Evolutionary conservation across 1,140 invertebrate species (phyloP), one percentile per base, ranked within the genome.

Genomic region (Drosophila auraria): DNA sequence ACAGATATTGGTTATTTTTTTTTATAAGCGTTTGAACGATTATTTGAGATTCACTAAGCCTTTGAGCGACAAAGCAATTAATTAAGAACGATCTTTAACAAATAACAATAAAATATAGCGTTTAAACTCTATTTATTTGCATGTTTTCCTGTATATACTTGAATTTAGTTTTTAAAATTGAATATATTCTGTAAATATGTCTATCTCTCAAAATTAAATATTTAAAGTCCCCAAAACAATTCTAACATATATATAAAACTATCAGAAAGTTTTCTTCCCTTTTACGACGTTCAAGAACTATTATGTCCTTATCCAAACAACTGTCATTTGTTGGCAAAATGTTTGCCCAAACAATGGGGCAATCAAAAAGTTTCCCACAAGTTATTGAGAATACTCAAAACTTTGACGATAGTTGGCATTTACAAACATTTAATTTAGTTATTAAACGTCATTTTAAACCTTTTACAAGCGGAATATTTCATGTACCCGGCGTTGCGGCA

Each of bases 361-460:
- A 78, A 78, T 78, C 75, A 61, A 59, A 72, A 78, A 78, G 56
- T 78, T 78, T 65, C 54, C 40, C 45, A 45, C 60, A 66, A 76
- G 40, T 65, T 68, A 68, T 71, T 68, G 68, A 66, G 51, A 50
- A 33, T 53, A 54, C 50, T 68, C 64, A 11, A 68, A 71, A 57
- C 14, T 33, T 56, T 45, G 42, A 40, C 60, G 38, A 57, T 71
- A 71, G 64, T 57, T 71, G 64, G 38, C 30, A 57, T 36, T 72
- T 17, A 15, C 69, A 51, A 73, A 30, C 56, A 73, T 73, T 73
- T 73, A 53, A 74, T 73, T 73, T 56, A 72, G 69, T 73, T 78
- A 78, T 78, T 78, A 78, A 78, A 45, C 53, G 75, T 45, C 38
- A 78, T 78, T 78, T 77, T 47, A 45, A 78, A 78, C 60, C 51